Evolutionary conservation across 2,113 vertebrate genomes (phyloP).

Genomic region (Serinus canaria): DNA sequence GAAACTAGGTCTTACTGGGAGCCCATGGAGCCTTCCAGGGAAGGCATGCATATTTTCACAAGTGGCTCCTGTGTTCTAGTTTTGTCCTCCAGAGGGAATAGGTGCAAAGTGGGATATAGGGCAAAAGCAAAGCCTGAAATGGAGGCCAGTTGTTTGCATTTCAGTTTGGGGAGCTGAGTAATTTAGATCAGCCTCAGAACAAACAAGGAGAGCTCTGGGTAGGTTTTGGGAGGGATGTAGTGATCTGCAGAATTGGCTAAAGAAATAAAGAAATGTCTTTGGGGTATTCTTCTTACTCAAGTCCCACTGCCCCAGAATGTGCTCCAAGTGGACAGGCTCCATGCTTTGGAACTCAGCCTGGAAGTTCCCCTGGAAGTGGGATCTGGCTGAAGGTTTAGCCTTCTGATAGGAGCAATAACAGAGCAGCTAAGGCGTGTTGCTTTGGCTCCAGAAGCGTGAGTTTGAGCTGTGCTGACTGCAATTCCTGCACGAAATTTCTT

Average conservation of each 20-base stretch:
- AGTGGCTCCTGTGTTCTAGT: neutral
- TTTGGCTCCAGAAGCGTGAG: neutral
- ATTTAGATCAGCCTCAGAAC: neutral
- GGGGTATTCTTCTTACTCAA: neutral
- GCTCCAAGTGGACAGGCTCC: neutral
- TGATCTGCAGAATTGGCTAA: neutral
- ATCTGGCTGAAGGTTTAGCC: neutral
- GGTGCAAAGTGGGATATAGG: neutral
- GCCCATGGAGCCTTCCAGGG: neutral
- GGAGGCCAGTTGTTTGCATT: neutral
- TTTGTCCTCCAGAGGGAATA: conserved; percentile 12
- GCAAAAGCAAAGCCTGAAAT: conserved; percentile 6
- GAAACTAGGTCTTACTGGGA: neutral
- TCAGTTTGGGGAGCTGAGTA: neutral
- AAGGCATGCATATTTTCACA: neutral
- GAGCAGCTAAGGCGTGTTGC: neutral
- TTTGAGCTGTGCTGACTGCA: neutral
- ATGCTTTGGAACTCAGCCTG: neutral
- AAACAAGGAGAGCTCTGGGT: neutral
- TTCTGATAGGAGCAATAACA: neutral
- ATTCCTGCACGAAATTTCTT: neutral
- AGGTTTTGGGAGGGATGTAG: neutral
- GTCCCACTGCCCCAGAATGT: neutral
- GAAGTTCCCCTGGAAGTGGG: neutral
- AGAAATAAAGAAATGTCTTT: neutral